Evolutionary conservation across 2,797 vertebrate species (phyloP), one percentile per base, ranked within the genome.

Genomic region (Poecile montanus): DNA sequence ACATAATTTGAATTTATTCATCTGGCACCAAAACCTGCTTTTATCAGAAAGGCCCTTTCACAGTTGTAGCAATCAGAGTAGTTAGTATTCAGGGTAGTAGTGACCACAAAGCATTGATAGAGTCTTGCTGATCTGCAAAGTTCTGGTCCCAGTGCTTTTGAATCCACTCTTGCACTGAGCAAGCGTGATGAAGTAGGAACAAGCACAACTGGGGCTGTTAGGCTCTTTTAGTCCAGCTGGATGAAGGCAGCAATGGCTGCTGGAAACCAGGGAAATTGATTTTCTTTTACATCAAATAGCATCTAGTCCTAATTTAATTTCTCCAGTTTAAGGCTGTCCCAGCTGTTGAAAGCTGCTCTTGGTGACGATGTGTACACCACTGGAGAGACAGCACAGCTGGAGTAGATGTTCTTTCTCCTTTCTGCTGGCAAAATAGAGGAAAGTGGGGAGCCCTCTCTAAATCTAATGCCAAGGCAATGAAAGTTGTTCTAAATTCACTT

Each of bases 221-320:
- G 32, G 4, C 16, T 91, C 23, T 45, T 90, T 81, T 50, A 57
- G 7, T 71, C 22, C n/a, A 56, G 29, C 17, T 61, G 36, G 21
- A 42, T 84, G 26, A 57, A 53, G n/a, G 44, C 12, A 47, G 17
- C 10, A 79, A 30, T 26, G 8, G 57, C 16, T 0, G 0, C 14
- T 63, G 32, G 16, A 88, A 90, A 88, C 6, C 15, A 38, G 23
- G 32, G 19, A 86, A 75, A 63, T 23, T 3, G 7, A 5, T 18
- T 47, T 77, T 51, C 42, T 73, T 81, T 19, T 15, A 47, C 32
- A 42, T 11, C 40, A 62, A 72, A 50, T 5, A 14, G 42, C 17
- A 4, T 65, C 45, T 77, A 25, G 29, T 54, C 12, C 11, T 76
- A 30, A 57, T 88, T 85, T 83, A 9, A 23, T 90, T 88, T 89